These are phyloP conservation scores for Drosophila hamatofila DNA, from an alignment of 2,888 invertebrate species.

Conservation along the genomic window DNA sequence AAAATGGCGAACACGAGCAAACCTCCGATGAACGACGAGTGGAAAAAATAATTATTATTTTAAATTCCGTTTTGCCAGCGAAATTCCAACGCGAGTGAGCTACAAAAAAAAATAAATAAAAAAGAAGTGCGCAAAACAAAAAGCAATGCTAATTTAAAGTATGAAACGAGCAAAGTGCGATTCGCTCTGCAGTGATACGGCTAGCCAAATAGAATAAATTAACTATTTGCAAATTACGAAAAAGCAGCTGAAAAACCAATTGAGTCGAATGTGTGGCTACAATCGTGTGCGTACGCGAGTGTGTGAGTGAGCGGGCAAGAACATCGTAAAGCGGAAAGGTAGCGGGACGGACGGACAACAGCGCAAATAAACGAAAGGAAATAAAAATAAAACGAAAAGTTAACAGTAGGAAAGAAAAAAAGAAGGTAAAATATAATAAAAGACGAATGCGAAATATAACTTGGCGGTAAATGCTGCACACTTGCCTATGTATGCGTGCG, in stretches of 20 bases:
- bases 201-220: slow-evolving; percentile 68
- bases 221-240: slow-evolving; percentile 72
- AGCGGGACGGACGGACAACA: slow-evolving; percentile 51
- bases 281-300: slow-evolving; percentile 57
- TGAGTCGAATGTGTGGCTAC: slow-evolving; percentile 54
- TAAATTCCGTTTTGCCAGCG: slow-evolving; percentile 83
- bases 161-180: slow-evolving; percentile 67
- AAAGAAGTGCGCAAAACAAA: slow-evolving; percentile 51
- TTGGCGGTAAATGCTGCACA: slow-evolving; percentile 71
- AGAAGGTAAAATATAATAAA: slow-evolving; percentile 24
- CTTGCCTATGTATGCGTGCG: slow-evolving; percentile 30
- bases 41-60: slow-evolving; percentile 84
- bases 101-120: slow-evolving; percentile 49
- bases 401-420: slow-evolving; percentile 50
- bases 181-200: slow-evolving; percentile 39
- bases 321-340: slow-evolving; percentile 40
- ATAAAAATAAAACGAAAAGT: slow-evolving; percentile 65
- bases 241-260: slow-evolving; percentile 71
- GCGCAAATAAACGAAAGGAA: slow-evolving; percentile 66
- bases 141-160: slow-evolving; percentile 34
- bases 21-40: slow-evolving; percentile 80
- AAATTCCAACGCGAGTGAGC: slow-evolving; percentile 79
- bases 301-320: slow-evolving; percentile 50
- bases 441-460: slow-evolving; percentile 46
- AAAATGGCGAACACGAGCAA: slow-evolving; percentile 82